phyloP scores from a whole-genome alignment of 2,113 vertebrate species.

The Chroicocephalus ridibundus region DNA sequence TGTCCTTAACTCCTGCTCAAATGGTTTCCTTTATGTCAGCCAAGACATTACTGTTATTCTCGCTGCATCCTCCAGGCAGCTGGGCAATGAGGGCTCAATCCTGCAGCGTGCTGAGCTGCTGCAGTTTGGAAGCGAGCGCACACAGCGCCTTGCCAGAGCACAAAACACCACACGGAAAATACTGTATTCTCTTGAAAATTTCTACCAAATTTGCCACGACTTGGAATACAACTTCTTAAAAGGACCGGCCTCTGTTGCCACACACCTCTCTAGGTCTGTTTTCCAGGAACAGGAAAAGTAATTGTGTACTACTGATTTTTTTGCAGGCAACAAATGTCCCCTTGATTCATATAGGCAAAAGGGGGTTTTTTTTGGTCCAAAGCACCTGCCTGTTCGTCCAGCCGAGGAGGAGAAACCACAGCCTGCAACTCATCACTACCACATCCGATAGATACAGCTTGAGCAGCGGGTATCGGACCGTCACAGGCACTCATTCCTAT shows the following conservation, averaged over 20 bases:
- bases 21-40: constrained; percentile 20
- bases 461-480: not conserved
- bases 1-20: constrained; percentile 5
- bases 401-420: not conserved
- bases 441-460: not conserved
- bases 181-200: not conserved
- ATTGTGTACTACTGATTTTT: not conserved
- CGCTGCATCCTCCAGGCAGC: constrained; percentile 15
- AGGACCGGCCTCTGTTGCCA: not conserved
- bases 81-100: constrained; percentile 9
- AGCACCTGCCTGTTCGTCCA: not conserved
- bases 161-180: not conserved
- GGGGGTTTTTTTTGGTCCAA: not conserved
- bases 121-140: not conserved
- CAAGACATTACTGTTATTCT: constrained; percentile 16
- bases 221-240: not conserved
- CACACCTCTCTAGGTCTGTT: not conserved
- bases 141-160: not conserved
- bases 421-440: not conserved
- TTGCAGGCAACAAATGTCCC: not conserved
- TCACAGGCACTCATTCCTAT: not conserved
- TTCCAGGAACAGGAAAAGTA: not conserved
- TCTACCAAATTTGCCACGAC: not conserved
- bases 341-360: not conserved
- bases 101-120: not conserved